Conservation (phyloP, 2,797 vertebrate genomes). For the Cebuella pygmaea region DNA sequence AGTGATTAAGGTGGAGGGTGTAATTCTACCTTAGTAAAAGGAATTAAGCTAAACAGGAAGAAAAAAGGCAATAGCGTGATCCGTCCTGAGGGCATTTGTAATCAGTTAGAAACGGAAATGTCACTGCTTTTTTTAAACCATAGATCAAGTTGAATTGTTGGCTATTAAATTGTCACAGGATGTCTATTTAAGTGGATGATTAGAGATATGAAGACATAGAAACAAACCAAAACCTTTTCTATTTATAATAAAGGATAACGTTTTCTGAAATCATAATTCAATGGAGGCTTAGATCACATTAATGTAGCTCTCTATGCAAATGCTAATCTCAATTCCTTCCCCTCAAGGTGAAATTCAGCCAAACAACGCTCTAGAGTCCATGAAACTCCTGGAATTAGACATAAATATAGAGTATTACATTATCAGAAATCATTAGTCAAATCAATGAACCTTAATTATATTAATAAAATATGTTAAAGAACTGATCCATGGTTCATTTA, state of each 20-base stretch:
- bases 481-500: neutral
- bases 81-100: neutral
- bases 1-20: neutral
- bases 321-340: neutral
- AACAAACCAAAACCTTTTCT: neutral
- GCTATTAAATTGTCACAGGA: neutral
- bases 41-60: neutral
- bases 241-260: neutral
- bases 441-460: slow-evolving; percentile 21
- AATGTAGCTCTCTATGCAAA: neutral
- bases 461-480: slow-evolving; percentile 13
- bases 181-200: neutral
- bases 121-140: neutral
- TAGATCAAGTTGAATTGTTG: neutral
- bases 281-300: neutral
- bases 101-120: neutral
- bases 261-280: neutral
- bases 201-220: neutral
- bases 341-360: neutral
- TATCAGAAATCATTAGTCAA: slow-evolving; percentile 23
- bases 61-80: neutral
- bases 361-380: neutral
- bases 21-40: neutral
- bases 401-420: neutral
- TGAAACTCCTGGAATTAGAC: slow-evolving; percentile 22